Evolutionary conservation across 2,797 vertebrate genomes (phyloP).

Genomic region (Falco berigora): DNA sequence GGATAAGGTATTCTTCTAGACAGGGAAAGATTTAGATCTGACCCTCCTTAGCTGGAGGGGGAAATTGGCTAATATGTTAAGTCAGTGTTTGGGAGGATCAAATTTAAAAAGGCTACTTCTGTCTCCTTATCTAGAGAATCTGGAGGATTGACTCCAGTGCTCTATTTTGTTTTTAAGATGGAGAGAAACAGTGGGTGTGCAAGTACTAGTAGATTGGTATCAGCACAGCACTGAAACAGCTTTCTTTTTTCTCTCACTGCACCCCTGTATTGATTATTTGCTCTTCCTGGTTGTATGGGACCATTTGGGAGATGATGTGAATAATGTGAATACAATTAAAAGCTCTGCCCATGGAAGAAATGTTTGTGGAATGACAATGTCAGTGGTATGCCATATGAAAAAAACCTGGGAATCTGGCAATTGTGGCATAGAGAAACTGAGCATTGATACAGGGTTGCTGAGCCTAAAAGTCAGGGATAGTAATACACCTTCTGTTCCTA

Average conservation of each 20-base stretch:
- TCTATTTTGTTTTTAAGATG: background rate
- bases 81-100: background rate
- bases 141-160: background rate
- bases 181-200: background rate
- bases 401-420: background rate
- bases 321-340: background rate
- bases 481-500: background rate
- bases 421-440: background rate
- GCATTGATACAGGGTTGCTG: background rate
- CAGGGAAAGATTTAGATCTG: background rate
- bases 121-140: background rate
- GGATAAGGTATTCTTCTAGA: background rate
- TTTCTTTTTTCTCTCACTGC: background rate
- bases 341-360: background rate
- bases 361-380: background rate
- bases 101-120: background rate
- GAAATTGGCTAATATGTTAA: background rate
- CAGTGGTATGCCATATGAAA: background rate
- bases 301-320: background rate
- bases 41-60: background rate
- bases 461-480: background rate
- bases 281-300: background rate
- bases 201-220: background rate
- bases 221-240: background rate
- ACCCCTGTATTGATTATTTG: background rate